Evolutionary conservation across 2,797 vertebrate species (phyloP).

Genomic region (Setipinna tenuifilis): DNA sequence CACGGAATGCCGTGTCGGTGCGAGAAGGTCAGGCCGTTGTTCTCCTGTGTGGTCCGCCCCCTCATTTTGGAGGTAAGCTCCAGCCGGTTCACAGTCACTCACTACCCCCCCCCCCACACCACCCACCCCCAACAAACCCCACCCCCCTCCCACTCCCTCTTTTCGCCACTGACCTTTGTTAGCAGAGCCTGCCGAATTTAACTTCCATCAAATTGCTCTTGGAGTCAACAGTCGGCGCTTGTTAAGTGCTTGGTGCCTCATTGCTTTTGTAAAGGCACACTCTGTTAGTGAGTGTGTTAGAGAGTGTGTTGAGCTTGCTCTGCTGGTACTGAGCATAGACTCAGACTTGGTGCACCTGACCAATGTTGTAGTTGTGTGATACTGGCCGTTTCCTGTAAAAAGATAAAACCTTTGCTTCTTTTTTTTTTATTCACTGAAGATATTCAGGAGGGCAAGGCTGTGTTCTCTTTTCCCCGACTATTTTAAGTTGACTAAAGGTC

Average conservation of each 20-base stretch:
- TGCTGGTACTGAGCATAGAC: not conserved
- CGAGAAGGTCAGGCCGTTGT: conserved; percentile 93
- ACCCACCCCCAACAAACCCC: conserved; percentile 37
- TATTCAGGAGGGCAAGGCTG: not conserved
- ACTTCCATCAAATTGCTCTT: conserved; percentile 7
- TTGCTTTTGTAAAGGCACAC: not conserved
- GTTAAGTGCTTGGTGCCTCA: conserved; percentile 1
- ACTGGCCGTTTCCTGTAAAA: not conserved
- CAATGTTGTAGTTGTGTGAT: not conserved
- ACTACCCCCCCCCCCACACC: conserved; percentile 30
- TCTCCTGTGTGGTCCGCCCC: conserved; percentile 90
- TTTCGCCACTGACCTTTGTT: not conserved
- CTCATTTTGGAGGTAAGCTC: conserved; percentile 86
- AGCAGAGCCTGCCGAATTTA: not conserved
- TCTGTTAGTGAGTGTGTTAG: not conserved
- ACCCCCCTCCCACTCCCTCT: conserved; percentile 21
- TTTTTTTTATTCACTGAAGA: not conserved
- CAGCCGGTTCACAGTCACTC: not conserved
- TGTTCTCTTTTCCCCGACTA: not conserved
- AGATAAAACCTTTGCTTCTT: not conserved
- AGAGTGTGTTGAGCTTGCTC: not conserved
- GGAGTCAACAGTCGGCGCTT: not conserved
- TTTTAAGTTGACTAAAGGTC: not conserved
- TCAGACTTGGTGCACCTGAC: not conserved
- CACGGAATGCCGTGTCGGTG: conserved; percentile 84